Evolutionary conservation across 2,113 vertebrate genomes (phyloP), one percentile per base, ranked within the genome.

Genomic region (Elaphurus davidianus): DNA sequence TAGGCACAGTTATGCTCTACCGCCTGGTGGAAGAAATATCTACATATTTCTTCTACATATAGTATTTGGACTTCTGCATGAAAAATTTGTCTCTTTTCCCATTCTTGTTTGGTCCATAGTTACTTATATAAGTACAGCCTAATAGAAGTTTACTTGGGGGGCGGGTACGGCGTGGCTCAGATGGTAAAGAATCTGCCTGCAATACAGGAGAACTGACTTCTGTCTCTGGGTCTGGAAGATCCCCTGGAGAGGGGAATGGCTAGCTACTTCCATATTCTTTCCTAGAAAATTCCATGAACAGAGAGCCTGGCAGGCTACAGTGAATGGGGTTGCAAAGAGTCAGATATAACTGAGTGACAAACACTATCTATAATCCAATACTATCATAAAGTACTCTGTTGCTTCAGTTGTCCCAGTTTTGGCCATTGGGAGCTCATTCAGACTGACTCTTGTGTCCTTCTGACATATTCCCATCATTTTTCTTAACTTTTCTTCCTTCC

Each of bases 141-240:
- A 94, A 74, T 2, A 79, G 5, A 85, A 64, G 36, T 67, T 59
- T 81, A 52, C 84, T 60, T 91, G 33, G 7, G 0, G 30, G 62
- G 6, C 0, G 7, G 12, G 60, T 0, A 3, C 7, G 0, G 21
- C 10, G 0, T 40, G 36, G 6, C 67, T 74, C 36, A 40, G 67
- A 74, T 74, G 67, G 10, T 40, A 74, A 74, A 43, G 67, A 74
- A 25, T 74, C 67, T 43, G 36, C 71, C 71, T 74, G 36, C 36
- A 40, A 6, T 43, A 40, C 36, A 40, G 21, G 21, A 74, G 36
- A 74, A 11, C 71, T 40, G 71, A 74, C 13, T 43, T 13, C 36
- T 17, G 3, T 40, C 36, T 40, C 21, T 13, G 21, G 71, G 71
- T 76, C 36, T 76, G 36, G 36, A 76, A 43, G 10, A 40, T 43